These are phyloP conservation scores for Hyperoodon ampullatus DNA, from an alignment of 2,113 vertebrate genomes.

Conservation along the genomic window DNA sequence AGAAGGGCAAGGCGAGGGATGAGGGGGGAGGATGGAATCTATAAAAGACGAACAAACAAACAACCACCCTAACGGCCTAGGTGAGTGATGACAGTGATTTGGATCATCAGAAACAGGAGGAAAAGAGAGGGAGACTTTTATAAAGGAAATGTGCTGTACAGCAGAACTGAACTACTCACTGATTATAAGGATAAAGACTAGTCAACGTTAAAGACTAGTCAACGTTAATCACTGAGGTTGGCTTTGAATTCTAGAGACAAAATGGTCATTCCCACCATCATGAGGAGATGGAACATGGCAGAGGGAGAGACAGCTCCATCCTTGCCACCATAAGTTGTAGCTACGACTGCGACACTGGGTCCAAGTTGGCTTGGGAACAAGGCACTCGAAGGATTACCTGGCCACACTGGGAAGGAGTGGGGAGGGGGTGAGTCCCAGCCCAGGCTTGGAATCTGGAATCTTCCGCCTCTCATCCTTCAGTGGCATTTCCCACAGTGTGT, in stretches of 20 bases:
- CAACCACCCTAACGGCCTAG: neutral
- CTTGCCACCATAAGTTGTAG: neutral
- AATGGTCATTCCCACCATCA: too few species aligned
- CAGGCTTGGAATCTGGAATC: neutral
- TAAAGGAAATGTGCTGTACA: neutral
- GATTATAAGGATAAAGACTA: neutral
- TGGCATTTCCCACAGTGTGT: neutral
- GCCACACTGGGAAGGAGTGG: neutral
- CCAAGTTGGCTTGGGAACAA: neutral
- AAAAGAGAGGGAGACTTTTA: neutral
- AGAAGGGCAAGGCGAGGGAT: neutral
- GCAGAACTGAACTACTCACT: neutral
- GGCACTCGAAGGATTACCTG: neutral
- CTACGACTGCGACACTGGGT: neutral
- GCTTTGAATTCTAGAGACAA: neutral
- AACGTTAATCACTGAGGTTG: neutral
- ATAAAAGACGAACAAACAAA: too few species aligned
- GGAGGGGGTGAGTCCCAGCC: neutral
- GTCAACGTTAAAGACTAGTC: neutral
- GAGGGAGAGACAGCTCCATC: neutral
- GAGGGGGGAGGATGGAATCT: neutral
- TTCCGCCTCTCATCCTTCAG: neutral
- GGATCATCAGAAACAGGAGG: neutral
- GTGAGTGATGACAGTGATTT: neutral
- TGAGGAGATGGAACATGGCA: neutral